Percentiles rank a stretch among this genome's conserved stretches.
Evolutionary conservation across 30 jellyfish, hydroid and myxozoan genomes (phyloP).

Genomic region (Aurelia coerulea): DNA sequence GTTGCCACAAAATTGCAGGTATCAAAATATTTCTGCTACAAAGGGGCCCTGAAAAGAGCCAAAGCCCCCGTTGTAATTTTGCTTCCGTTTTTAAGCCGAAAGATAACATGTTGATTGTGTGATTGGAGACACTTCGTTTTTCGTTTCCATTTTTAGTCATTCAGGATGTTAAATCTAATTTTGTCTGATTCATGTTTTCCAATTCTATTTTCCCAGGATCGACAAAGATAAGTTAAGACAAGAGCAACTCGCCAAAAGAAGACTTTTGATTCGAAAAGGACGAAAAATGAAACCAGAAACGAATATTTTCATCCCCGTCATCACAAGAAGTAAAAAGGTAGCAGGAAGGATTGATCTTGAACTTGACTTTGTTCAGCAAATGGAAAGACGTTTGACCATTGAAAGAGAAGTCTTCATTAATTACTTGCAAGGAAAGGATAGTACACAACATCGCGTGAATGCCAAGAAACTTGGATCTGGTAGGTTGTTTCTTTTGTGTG

Average conservation of each 20-base stretch:
- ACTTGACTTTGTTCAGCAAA: constrained; percentile 20
- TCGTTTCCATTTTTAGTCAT: no score
- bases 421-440: constrained; percentile 67
- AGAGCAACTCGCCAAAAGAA: constrained; percentile 82
- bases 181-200: neutral
- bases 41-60: no score
- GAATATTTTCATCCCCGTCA: constrained; percentile 26
- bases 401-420: constrained; percentile 68
- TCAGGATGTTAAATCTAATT: no score
- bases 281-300: constrained; percentile 23
- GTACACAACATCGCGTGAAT: constrained; percentile 48
- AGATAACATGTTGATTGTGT: no score
- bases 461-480: constrained; percentile 66
- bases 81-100: no score
- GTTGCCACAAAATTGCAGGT: no score
- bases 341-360: constrained; percentile 59
- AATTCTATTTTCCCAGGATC: constrained; percentile 41
- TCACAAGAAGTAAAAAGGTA: constrained; percentile 12
- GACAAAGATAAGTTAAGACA: constrained; percentile 76
- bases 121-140: no score
- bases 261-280: constrained; percentile 66
- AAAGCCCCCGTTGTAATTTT: no score
- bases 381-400: constrained; percentile 39
- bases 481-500: neutral
- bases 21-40: no score